These are phyloP conservation scores for Dynastes maya DNA, from an alignment of 2,888 invertebrate genomes.

Conservation along the genomic window DNA sequence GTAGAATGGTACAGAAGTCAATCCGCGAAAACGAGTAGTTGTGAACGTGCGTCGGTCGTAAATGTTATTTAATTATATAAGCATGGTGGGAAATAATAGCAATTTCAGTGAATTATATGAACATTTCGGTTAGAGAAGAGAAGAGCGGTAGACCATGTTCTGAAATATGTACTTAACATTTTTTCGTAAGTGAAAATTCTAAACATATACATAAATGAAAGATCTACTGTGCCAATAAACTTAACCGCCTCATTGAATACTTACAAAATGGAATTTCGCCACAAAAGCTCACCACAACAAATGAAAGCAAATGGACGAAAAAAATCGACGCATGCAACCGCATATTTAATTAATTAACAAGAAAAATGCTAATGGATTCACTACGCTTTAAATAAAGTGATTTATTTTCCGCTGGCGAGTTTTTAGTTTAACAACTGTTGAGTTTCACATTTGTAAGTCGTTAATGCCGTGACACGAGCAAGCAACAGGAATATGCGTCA, in stretches of 20 bases:
- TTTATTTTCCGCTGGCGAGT: constrained; percentile 48
- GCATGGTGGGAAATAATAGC: too few species aligned
- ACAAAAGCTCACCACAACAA: constrained; percentile 17
- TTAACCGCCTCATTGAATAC: background rate
- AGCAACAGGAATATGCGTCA: constrained; percentile 61
- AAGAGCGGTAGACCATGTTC: too few species aligned
- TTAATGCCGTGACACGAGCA: constrained; percentile 55
- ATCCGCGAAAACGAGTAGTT: too few species aligned
- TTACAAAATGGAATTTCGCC: background rate
- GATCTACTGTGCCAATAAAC: too few species aligned
- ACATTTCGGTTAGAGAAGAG: background rate
- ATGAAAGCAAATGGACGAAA: constrained; percentile 21
- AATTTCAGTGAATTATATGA: background rate
- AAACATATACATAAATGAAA: too few species aligned
- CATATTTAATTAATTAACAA: constrained; percentile 48
- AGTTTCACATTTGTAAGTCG: constrained; percentile 52
- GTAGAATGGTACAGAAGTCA: too few species aligned
- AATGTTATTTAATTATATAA: too few species aligned
- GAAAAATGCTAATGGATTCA: constrained; percentile 47
- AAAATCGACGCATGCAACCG: constrained; percentile 41
- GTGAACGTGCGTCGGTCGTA: too few species aligned
- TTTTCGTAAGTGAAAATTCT: too few species aligned
- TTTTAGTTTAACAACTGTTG: constrained; percentile 52
- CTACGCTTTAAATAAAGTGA: constrained; percentile 49
- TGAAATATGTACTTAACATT: too few species aligned